Base-by-base conservation (phyloP, 2,888 invertebrate genomes). In the Metalampra italica region DNA sequence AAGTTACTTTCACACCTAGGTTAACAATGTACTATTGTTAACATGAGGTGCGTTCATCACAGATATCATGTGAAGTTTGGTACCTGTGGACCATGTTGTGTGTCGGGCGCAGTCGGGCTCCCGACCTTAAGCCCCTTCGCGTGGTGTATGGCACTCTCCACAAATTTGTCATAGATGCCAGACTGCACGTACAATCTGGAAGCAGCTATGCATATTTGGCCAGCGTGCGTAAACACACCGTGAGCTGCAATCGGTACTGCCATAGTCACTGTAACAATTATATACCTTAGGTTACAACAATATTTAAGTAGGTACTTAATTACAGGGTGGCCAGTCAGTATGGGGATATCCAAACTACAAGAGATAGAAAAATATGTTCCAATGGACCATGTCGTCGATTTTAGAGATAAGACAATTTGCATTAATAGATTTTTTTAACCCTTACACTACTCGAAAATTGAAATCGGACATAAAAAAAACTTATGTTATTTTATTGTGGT, bases 41-140 rank as follows among this genome's bases (percentile, higher is more conserved):
- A 5, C 5, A 22, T 2, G 5, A 22, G 5, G 3, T 22, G 5
- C 22, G 22, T 2, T 22, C 22, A 22, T 22, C 22, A 22, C 2
- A 34, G 11, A 5, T 34, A 34, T 4, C 11, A 11, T 34, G 1
- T 11, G 34, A 34, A 34, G 29, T 13, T 22, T 14, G 7, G 34
- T 29, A 94, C 94, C 90, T 97, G 97, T 9, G 98, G 97, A 8
- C 98, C 98, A 76, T 97, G 97, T 49, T 93, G 90, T 0, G 90
- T 91, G 12, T 91, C 79, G 44, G 34, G 37, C 9, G 92, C 91
- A 65, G 95, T 39, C 13, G 97, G 97, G 82, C 97, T 93, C 0
- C 97, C 97, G 43, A 97, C 94, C 57, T 92, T 93, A 50, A 93
- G 91, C 4, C 90, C 85, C 49, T 91, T 83, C 0, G 97, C 96